Evolutionary conservation across 2,888 invertebrate genomes (phyloP), one percentile per base, ranked within the genome.

Genomic region (Zeuzera pyrina): DNA sequence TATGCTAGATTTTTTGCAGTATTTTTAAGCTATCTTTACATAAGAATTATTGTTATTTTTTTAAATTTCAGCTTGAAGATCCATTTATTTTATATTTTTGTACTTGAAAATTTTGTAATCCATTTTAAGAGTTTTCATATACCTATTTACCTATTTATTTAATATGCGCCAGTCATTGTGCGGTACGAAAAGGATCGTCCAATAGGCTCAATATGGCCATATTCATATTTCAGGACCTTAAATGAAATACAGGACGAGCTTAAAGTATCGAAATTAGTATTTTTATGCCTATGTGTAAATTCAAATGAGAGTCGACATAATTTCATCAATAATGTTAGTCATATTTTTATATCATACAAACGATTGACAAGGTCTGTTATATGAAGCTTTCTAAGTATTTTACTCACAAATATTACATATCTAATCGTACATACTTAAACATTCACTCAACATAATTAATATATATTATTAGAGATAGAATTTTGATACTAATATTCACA

Each of bases 401-500:
- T 68, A 71, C 63, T 57, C 52, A 64, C 66, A 69, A 71, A 62
- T 74, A 68, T 72, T 77, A 81, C 81, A 83, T 83, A 81, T 81
- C 83, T 76, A 70, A 67, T 65, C 64, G 59, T 60, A 57, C 63
- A 68, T 65, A 67, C 69, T 50, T 60, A 62, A 63, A 64, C 73
- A 68, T 66, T 52, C 61, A 68, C n/a, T n/a, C n/a, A n/a, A n/a
- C n/a, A n/a, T n/a, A n/a, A n/a, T n/a, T n/a, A n/a, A n/a, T n/a
- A n/a, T n/a, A n/a, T n/a, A n/a, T n/a, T 68, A 68, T 71, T 76
- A 77, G 68, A 57, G 54, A 56, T 74, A 74, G 78, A 68, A 68
- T 83, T 83, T 83, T 83, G 79, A 81, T 83, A 83, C 59, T 59
- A 63, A 76, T 81, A 74, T 81, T 81, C 76, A 71, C 70, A 62